Evolutionary conservation across 2,797 vertebrate genomes (phyloP), one percentile per base, ranked within the genome.

Genomic region (Antrozous pallidus): DNA sequence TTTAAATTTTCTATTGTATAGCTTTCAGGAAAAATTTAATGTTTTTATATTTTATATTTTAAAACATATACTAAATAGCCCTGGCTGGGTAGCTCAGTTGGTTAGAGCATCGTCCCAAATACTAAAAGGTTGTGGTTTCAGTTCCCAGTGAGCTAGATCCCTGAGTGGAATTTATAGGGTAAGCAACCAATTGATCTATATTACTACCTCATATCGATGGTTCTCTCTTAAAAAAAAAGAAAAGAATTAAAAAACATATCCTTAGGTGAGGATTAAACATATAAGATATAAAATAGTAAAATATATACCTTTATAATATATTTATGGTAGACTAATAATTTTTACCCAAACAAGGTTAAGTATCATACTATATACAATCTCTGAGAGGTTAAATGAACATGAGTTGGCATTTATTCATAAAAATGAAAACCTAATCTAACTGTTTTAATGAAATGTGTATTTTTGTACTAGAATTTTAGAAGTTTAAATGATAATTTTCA

Each of bases 391-490:
- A 83, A 77, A 74, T 20, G 40, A 26, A 61, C 28, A 18, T 42
- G n/a, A 61, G 7, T 51, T 79, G 31, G 9, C 18, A 83, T 87
- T 94, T 56, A 71, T 87, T 79, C 42, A 73, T 47, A 63, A 93
- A 81, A 77, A 65, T 58, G 6, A 75, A 91, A 95, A 79, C 14
- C 18, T 79, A 18, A 88, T 79, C 73, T 93, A 11, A 54, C 42
- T 82, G 8, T 18, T 94, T 92, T 88, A 85, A 67, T 79, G 87
- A 88, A 94, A 82, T 26, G 2, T 85, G 12, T 67, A 73, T 47
- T 70, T 84, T 93, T 79, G 84, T 33, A 49, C 20, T 80, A 81
- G 6, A 90, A 88, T 83, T 85, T 85, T 91, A 75, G 42, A 88
- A 70, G 5, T 87, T 94, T 92, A 85, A 88, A 80, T 65, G 81